Percentiles rank a stretch among this genome's conserved stretches.
Evolutionary conservation across 2,797 vertebrate species (phyloP).

Genomic region (Phataginus tetradactyla): DNA sequence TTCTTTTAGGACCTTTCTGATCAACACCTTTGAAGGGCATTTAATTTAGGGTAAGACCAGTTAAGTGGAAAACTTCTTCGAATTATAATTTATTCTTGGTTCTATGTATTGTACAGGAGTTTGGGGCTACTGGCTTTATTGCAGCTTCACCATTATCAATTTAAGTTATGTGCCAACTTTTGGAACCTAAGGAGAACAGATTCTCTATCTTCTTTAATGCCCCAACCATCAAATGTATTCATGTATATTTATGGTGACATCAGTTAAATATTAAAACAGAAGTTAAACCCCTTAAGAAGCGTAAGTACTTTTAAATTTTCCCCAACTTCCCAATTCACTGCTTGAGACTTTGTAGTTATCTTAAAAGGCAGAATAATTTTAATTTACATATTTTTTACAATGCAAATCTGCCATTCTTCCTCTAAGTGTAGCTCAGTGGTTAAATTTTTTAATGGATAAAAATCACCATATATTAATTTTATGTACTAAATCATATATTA

Average conservation of each 20-base stretch:
- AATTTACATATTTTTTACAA: background rate
- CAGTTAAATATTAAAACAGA: background rate
- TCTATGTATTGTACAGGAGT: background rate
- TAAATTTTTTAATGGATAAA: slow-evolving; percentile 34
- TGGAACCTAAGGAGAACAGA: background rate
- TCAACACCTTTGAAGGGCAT: background rate
- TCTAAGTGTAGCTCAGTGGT: background rate
- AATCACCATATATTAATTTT: background rate
- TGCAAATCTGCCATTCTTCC: background rate
- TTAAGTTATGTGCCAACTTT: background rate
- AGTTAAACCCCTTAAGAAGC: background rate
- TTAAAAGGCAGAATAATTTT: slow-evolving; percentile 22
- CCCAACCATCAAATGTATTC: background rate
- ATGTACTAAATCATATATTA: background rate
- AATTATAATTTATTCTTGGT: background rate
- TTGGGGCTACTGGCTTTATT: background rate
- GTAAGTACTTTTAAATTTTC: slow-evolving; percentile 29
- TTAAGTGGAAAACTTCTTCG: background rate
- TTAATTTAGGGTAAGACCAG: background rate
- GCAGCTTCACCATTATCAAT: background rate
- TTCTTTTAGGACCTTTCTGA: background rate
- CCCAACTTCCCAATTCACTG: background rate
- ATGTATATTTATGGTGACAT: background rate
- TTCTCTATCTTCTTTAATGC: background rate
- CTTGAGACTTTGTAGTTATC: background rate